phyloP scores from a whole-genome alignment of 2,888 invertebrate genomes.

The Eudasyphora cyanicolor region DNA sequence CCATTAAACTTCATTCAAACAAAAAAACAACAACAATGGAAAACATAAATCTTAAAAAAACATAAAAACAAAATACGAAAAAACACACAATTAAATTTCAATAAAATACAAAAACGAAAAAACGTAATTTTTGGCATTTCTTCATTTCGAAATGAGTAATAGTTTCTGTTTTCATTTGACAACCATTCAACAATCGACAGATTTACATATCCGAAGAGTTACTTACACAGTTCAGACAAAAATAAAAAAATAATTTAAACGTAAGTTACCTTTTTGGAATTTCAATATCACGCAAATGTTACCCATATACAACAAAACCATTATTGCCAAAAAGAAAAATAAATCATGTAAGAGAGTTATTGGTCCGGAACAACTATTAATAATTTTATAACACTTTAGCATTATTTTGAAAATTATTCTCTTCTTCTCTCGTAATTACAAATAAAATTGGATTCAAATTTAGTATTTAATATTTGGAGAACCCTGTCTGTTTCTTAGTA shows the following conservation, averaged over 20 bases:
- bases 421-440: no score
- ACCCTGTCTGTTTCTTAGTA: no score
- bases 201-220: background rate
- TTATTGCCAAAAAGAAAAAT: background rate
- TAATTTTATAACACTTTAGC: no score
- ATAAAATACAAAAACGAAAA: conserved; percentile 1
- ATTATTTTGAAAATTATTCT: no score
- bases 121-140: background rate
- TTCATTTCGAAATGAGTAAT: background rate
- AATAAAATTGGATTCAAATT: no score
- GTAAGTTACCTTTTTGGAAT: background rate
- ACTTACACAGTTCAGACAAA: background rate
- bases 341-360: no score
- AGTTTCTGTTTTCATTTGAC: background rate
- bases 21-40: conserved; percentile 70
- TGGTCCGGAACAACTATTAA: no score
- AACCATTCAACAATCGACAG: background rate
- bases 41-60: conserved; percentile 66
- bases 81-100: conserved; percentile 68
- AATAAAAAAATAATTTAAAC: no score
- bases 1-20: conserved; percentile 71
- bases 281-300: background rate
- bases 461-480: no score
- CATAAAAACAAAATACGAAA: conserved; percentile 67
- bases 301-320: background rate